Percentiles rank a stretch among this genome's conserved stretches.
Evolutionary conservation across 2,888 invertebrate genomes (phyloP).

Genomic region (Melanostoma mellinum): DNA sequence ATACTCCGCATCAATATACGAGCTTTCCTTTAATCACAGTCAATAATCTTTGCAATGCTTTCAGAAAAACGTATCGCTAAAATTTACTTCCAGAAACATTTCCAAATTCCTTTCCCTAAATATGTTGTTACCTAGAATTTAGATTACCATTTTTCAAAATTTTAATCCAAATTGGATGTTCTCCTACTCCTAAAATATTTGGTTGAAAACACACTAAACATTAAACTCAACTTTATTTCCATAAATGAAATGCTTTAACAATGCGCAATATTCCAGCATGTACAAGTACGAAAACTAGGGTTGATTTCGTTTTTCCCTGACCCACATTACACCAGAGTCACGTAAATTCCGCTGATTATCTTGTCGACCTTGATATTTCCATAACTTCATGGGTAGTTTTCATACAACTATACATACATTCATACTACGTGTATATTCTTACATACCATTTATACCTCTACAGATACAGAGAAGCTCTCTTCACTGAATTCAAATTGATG

Average conservation of each 20-base stretch:
- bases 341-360: slow-evolving; percentile 66
- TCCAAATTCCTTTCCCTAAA: too few relatives aligned
- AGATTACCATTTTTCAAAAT: too few relatives aligned
- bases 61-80: too few relatives aligned
- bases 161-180: too few relatives aligned
- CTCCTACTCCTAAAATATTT: too few relatives aligned
- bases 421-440: neutral
- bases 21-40: too few relatives aligned
- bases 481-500: slow-evolving; percentile 13
- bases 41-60: too few relatives aligned
- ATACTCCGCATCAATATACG: too few relatives aligned
- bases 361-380: slow-evolving; percentile 67
- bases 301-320: slow-evolving; percentile 48
- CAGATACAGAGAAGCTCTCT: neutral
- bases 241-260: slow-evolving; percentile 1
- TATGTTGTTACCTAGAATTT: too few relatives aligned
- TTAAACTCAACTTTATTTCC: neutral
- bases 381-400: slow-evolving; percentile 55
- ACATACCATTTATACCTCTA: neutral
- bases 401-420: slow-evolving; percentile 8
- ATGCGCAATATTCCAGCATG: slow-evolving; percentile 42
- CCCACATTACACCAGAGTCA: slow-evolving; percentile 63
- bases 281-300: slow-evolving; percentile 26
- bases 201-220: too few relatives aligned
- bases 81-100: too few relatives aligned